Evolutionary conservation across 2,888 invertebrate species (phyloP).

Genomic region (Podabrus alpinus): DNA sequence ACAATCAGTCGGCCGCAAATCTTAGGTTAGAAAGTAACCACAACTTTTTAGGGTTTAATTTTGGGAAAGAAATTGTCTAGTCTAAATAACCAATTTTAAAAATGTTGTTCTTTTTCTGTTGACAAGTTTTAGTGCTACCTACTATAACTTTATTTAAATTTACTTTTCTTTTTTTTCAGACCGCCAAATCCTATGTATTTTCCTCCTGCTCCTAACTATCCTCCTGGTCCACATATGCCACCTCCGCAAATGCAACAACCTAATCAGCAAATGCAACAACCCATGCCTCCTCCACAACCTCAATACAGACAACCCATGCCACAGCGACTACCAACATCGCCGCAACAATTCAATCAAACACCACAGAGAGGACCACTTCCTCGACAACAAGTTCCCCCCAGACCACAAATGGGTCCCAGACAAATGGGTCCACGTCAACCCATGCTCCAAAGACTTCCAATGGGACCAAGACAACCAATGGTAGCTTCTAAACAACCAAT

Average conservation of each 20-base stretch:
- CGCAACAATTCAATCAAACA: conserved; percentile 36
- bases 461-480: conserved; percentile 23
- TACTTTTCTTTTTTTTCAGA: not conserved
- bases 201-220: conserved; percentile 53
- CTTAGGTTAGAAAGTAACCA: no score
- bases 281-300: conserved; percentile 29
- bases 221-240: conserved; percentile 36
- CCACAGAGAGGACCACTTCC: conserved; percentile 40
- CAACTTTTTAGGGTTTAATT: no score
- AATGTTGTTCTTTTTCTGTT: no score
- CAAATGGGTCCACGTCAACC: conserved; percentile 18
- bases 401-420: conserved; percentile 39
- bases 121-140: no score
- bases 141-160: no score
- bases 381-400: conserved; percentile 39
- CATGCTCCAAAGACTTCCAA: conserved; percentile 29
- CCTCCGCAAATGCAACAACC: conserved; percentile 36
- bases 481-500: conserved; percentile 3
- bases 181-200: conserved; percentile 50
- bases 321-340: conserved; percentile 15
- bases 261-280: conserved; percentile 40
- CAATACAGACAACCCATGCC: conserved; percentile 38
- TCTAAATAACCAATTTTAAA: no score
- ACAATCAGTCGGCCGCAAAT: no score
- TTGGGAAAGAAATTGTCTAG: no score